Percentiles rank a stretch among this genome's conserved stretches.
phyloP scores from a whole-genome alignment of 1,140 invertebrate species.

The Planococcus citri region DNA sequence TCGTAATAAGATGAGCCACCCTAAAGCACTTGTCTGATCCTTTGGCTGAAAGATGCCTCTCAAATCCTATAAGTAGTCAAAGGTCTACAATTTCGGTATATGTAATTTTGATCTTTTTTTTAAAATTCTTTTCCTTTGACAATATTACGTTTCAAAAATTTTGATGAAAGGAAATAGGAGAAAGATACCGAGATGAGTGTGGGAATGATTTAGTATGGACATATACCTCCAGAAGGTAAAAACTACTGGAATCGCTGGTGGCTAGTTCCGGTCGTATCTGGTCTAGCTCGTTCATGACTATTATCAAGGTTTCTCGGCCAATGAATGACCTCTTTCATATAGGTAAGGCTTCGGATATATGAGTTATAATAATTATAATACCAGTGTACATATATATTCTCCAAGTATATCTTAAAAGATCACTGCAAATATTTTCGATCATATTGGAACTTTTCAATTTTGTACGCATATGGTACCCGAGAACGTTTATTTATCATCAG shows the following conservation, averaged over 20 bases:
- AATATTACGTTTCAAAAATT: too few relatives aligned
- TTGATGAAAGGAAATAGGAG: neutral
- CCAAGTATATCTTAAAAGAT: neutral
- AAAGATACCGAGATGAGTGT: conserved; percentile 8
- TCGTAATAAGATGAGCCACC: too few relatives aligned
- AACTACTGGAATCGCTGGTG: conserved; percentile 19
- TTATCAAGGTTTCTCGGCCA: conserved; percentile 20
- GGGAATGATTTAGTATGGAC: conserved; percentile 18
- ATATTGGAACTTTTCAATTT: too few relatives aligned
- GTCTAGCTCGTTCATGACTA: conserved; percentile 17
- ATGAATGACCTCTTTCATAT: conserved; percentile 17
- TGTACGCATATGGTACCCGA: too few relatives aligned
- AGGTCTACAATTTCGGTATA: too few relatives aligned
- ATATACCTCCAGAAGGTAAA: conserved; percentile 11
- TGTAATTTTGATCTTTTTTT: too few relatives aligned
- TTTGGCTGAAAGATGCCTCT: too few relatives aligned
- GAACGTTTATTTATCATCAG: too few relatives aligned
- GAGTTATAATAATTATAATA: conserved; percentile 16
- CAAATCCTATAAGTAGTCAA: too few relatives aligned
- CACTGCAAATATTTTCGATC: too few relatives aligned
- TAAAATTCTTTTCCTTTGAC: too few relatives aligned
- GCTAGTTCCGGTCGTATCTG: conserved; percentile 17
- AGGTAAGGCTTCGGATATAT: conserved; percentile 1
- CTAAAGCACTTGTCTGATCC: too few relatives aligned
- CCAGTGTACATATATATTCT: neutral